Percentiles rank a stretch among this genome's conserved stretches.
These are phyloP conservation scores for Orius insidiosus DNA, from an alignment of 1,140 invertebrate genomes.

Conservation along the genomic window DNA sequence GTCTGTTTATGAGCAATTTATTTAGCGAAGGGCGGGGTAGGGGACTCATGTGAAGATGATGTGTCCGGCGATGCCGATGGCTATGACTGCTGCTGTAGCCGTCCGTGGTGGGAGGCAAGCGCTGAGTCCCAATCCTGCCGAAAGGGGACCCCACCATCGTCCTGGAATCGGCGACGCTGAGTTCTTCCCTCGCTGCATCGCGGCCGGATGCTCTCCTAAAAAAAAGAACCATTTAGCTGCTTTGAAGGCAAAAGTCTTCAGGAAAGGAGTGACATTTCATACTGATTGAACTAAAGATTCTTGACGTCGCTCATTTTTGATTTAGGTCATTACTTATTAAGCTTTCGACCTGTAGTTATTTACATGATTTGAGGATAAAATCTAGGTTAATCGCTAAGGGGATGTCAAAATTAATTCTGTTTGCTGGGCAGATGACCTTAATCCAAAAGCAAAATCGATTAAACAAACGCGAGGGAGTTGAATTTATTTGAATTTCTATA, in stretches of 20 bases:
- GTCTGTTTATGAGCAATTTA: slow-evolving; percentile 7
- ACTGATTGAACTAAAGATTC: too few species aligned
- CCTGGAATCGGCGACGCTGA: slow-evolving; percentile 32
- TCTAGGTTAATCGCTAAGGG: too few species aligned
- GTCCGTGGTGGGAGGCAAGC: slow-evolving; percentile 24
- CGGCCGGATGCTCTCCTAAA: slow-evolving; percentile 34
- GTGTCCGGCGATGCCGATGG: slow-evolving; percentile 15
- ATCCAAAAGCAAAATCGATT: too few species aligned
- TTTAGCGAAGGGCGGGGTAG: slow-evolving; percentile 1
- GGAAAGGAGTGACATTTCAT: too few species aligned
- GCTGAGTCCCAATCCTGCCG: slow-evolving; percentile 29
- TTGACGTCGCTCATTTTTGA: too few species aligned
- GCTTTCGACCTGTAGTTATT: too few species aligned
- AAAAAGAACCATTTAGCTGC: slow-evolving; percentile 17
- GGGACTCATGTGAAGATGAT: slow-evolving; percentile 18
- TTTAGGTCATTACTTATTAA: too few species aligned
- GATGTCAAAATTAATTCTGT: too few species aligned
- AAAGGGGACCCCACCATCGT: slow-evolving; percentile 29
- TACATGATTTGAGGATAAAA: too few species aligned
- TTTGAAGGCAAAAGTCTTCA: not conserved
- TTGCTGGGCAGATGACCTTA: too few species aligned
- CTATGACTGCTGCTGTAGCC: slow-evolving; percentile 12
- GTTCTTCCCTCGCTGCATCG: slow-evolving; percentile 35
- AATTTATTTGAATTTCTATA: too few species aligned
- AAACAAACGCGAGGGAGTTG: too few species aligned